Evolutionary conservation across 2,113 vertebrate species (phyloP).

Genomic region (Theropithecus gelada): DNA sequence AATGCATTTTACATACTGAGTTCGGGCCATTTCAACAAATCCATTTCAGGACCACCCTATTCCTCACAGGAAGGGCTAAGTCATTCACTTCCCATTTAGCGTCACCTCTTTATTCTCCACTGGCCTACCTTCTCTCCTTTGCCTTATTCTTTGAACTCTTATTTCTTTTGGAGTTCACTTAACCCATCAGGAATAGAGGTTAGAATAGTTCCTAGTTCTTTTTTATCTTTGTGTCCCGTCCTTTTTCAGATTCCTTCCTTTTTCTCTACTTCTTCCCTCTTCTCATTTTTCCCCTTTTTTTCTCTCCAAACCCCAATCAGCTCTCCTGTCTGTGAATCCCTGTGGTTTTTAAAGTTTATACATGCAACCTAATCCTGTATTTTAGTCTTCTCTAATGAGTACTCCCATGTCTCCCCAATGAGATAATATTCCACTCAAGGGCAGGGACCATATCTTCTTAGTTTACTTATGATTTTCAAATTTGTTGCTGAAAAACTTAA

Average conservation of each 20-base stretch:
- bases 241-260: neutral
- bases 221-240: neutral
- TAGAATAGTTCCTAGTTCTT: neutral
- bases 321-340: neutral
- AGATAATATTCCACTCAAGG: neutral
- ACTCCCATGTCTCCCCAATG: neutral
- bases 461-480: neutral
- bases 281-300: neutral
- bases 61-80: neutral
- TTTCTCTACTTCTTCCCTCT: neutral
- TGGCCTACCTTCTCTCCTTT: neutral
- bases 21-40: neutral
- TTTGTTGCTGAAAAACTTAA: constrained; percentile 40
- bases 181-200: neutral
- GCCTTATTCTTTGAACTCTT: neutral
- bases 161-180: neutral
- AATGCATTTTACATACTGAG: neutral
- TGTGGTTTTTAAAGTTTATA: neutral
- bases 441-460: neutral
- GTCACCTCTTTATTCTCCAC: neutral
- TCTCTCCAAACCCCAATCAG: neutral
- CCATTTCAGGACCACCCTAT: neutral
- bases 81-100: neutral
- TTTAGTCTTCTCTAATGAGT: neutral
- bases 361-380: neutral